Base-by-base conservation (phyloP, 2,113 vertebrate species). In the Oreamnos americanus region DNA sequence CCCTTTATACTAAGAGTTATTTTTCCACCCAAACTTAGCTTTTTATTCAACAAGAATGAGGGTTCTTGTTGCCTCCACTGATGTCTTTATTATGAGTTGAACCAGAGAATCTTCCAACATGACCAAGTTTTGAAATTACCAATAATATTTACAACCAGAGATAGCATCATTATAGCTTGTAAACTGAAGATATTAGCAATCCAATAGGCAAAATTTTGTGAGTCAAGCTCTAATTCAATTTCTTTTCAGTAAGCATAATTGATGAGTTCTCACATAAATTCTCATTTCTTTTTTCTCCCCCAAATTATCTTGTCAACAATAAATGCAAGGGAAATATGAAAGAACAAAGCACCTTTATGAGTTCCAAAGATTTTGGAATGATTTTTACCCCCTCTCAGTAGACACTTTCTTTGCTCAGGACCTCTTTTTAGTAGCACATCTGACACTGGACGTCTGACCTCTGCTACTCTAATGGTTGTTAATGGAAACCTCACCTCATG, bases 401-500 rank as follows among this genome's bases (percentile, higher is more conserved):
- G 90, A 51, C 71, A 91, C 74, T 97, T 98, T 97, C 96, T 83
- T 98, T 97, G 85, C 64, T 58, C 91, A 96, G 92, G 39, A 94
- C 97, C 98, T 98, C 96, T 98, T 98, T 98, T 99, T 98, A 98
- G 98, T 98, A 98, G 98, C 97, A 98, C 89, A 83, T 98, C 96
- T 99, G 98, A 99, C 98, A 98, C 98, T 98, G 97, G 98, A 97
- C 26, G 81, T 91, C 98, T 98, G 99, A 99, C 98, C 98, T 94
- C 97, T 98, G 98, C 98, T 99, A 98, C 98, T 98, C 98, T 98
- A 98, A 99, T 98, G 98, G 97, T 98, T 99, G 98, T 99, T 98
- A 99, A 99, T 99, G 99, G 99, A 99, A 99, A 99, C 99, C 99
- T 99, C 99, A 99, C 99, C 99, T 99, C 99, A 99, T 99, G 99